A percentile compares a stretch with the other conserved stretches of the same genome.
phyloP scores from a whole-genome alignment of 2,113 vertebrate genomes.

The Albula goreensis region DNA sequence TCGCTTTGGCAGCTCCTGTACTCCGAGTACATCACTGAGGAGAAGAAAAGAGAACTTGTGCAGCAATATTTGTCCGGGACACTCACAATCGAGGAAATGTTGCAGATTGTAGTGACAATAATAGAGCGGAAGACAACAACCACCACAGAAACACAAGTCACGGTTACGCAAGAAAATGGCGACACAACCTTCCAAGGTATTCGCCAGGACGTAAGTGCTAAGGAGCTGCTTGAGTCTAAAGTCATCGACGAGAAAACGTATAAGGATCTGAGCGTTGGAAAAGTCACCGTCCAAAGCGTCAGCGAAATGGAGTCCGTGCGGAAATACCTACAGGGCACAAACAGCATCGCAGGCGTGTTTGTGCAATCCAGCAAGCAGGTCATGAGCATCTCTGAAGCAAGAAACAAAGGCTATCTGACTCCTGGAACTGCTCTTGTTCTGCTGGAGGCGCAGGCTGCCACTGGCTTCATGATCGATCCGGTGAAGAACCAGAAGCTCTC shows the following conservation, averaged over 20 bases:
- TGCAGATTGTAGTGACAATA: constrained; percentile 38
- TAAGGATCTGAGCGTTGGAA: constrained; percentile 32
- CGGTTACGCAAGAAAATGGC: constrained; percentile 23
- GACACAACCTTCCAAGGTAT: constrained; percentile 59
- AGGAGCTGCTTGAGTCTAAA: constrained; percentile 60
- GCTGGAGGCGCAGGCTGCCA: constrained; percentile 77
- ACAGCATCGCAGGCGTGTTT: constrained; percentile 63
- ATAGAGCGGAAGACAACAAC: constrained; percentile 59
- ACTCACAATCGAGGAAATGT: constrained; percentile 58
- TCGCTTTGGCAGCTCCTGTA: constrained; percentile 83
- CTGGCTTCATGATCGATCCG: constrained; percentile 78
- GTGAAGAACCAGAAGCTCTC: constrained; percentile 63
- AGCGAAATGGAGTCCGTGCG: constrained; percentile 52
- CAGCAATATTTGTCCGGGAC: constrained; percentile 55
- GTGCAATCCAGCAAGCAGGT: constrained; percentile 44
- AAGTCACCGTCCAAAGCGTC: constrained; percentile 27
- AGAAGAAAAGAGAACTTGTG: constrained; percentile 64
- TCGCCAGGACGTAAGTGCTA: constrained; percentile 48
- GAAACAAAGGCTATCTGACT: constrained; percentile 55
- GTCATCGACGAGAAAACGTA: constrained; percentile 58
- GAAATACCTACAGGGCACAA: constrained; percentile 63
- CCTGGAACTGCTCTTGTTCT: constrained; percentile 66
- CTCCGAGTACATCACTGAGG: constrained; percentile 74
- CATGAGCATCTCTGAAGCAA: constrained; percentile 54
- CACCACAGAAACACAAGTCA: constrained; percentile 11